A percentile compares a stretch with the other conserved stretches of the same genome.
These are phyloP conservation scores for Rhinophrynus dorsalis DNA, from an alignment of 2,797 vertebrate genomes.

Conservation along the genomic window DNA sequence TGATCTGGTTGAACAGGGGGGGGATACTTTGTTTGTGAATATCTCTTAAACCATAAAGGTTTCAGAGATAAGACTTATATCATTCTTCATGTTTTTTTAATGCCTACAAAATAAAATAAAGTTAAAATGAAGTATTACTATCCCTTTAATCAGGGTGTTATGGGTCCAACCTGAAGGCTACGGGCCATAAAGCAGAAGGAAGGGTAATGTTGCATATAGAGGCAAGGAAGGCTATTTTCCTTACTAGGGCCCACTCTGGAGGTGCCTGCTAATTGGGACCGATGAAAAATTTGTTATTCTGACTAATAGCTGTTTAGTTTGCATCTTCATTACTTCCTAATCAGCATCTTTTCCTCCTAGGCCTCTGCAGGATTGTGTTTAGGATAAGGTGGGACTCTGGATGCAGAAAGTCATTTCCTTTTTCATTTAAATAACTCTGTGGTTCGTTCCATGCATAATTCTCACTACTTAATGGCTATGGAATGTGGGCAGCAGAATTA, in stretches of 20 bases:
- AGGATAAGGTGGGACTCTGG: background rate
- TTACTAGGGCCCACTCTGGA: background rate
- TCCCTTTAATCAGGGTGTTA: too few relatives aligned
- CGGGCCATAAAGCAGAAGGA: constrained; percentile 3
- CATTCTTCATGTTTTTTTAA: too few relatives aligned
- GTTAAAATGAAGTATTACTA: too few relatives aligned
- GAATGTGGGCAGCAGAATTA: background rate
- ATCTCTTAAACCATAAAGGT: too few relatives aligned
- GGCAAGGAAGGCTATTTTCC: background rate
- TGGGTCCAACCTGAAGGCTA: background rate
- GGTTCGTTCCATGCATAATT: background rate
- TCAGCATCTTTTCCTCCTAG: background rate
- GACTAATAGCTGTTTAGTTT: constrained; percentile 19
- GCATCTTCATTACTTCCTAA: background rate
- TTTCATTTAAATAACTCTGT: background rate
- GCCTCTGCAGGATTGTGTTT: background rate
- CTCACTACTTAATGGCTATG: background rate
- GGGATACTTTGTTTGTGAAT: too few relatives aligned
- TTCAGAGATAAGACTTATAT: too few relatives aligned
- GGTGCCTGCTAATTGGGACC: background rate
- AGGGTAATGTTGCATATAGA: constrained; percentile 16
- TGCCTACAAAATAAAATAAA: too few relatives aligned
- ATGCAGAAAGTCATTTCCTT: background rate
- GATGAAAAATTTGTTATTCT: background rate
- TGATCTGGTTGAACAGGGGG: too few relatives aligned